Evolutionary conservation across 1,140 invertebrate species (phyloP).

Genomic region (Lithobius niger): DNA sequence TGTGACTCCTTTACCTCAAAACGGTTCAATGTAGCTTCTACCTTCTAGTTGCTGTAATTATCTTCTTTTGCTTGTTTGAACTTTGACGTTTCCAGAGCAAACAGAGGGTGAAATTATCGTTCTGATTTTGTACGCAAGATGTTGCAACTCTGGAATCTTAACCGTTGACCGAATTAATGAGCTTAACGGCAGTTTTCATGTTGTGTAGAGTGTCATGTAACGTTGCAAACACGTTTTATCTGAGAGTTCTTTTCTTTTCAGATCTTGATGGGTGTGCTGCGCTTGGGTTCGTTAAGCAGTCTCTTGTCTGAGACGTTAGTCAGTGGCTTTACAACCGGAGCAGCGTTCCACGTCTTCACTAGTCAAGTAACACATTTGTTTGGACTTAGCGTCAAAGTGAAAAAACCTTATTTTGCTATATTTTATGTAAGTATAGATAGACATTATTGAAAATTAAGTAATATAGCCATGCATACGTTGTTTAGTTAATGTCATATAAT

Average conservation of each 20-base stretch:
- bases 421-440: slow-evolving; percentile 36
- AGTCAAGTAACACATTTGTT: slow-evolving; percentile 80
- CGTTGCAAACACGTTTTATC: too few species aligned
- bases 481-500: neutral
- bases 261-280: slow-evolving; percentile 63
- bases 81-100: too few species aligned
- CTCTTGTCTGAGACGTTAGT: slow-evolving; percentile 79
- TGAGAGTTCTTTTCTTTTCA: slow-evolving; percentile 31
- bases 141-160: neutral
- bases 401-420: slow-evolving; percentile 57
- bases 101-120: too few species aligned
- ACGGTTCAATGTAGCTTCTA: too few species aligned
- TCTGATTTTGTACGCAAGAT: too few species aligned
- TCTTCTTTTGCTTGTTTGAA: too few species aligned
- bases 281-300: slow-evolving; percentile 65
- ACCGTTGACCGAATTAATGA: neutral
- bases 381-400: slow-evolving; percentile 49
- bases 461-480: neutral
- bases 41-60: too few species aligned
- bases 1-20: too few species aligned
- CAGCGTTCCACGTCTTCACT: slow-evolving; percentile 75
- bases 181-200: too few species aligned
- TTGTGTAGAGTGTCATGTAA: too few species aligned
- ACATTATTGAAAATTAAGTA: too few species aligned
- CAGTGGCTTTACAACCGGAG: slow-evolving; percentile 80